These are phyloP conservation scores for Idaea straminata DNA, from an alignment of 2,888 invertebrate species.

Conservation along the genomic window DNA sequence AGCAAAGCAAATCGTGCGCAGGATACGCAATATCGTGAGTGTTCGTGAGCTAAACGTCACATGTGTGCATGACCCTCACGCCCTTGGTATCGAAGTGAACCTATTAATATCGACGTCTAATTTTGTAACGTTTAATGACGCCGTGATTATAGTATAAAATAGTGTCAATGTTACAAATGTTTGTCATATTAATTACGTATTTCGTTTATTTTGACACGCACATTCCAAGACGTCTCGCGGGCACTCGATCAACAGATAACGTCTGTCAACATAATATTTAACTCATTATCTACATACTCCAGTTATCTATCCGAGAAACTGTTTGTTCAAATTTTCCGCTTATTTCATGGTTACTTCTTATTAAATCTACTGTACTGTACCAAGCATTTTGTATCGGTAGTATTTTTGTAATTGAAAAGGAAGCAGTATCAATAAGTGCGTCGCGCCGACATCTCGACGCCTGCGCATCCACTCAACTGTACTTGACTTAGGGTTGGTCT, in stretches of 20 bases:
- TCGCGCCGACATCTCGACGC: constrained; percentile 29
- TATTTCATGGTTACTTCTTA: neutral
- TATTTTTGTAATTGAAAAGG: constrained; percentile 10
- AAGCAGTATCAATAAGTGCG: constrained; percentile 26
- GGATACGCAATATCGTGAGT: constrained; percentile 38
- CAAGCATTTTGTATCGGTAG: neutral
- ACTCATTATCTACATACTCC: neutral
- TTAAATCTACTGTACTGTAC: neutral
- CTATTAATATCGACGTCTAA: constrained; percentile 20
- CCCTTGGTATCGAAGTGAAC: constrained; percentile 46
- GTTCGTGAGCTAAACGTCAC: constrained; percentile 59
- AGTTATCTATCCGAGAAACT: neutral
- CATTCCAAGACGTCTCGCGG: constrained; percentile 19
- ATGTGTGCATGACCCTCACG: constrained; percentile 58
- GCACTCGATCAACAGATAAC: constrained; percentile 18
- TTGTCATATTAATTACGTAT: constrained; percentile 22
- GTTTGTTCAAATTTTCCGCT: constrained; percentile 1
- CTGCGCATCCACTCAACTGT: constrained; percentile 26
- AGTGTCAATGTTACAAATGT: constrained; percentile 30
- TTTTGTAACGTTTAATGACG: constrained; percentile 25
- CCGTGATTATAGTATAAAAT: constrained; percentile 15
- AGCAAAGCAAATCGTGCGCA: constrained; percentile 50
- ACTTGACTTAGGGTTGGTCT: constrained; percentile 18
- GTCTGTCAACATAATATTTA: constrained; percentile 12
- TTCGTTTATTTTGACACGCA: constrained; percentile 20